phyloP scores from a whole-genome alignment of 1,140 invertebrate species.

The Nymphalis io region DNA sequence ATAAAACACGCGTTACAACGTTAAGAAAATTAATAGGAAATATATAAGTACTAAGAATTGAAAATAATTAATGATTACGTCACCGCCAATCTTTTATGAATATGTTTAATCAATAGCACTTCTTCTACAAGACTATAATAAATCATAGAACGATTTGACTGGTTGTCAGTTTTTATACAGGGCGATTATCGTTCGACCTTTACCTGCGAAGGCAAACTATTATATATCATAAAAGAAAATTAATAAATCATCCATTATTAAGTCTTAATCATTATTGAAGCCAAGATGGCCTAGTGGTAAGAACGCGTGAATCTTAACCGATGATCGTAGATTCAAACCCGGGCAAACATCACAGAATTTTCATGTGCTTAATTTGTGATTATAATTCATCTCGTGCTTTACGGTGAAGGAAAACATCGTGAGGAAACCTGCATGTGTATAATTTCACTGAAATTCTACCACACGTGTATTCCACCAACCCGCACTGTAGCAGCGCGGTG shows the following conservation, averaged over 20 bases:
- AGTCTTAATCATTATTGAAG: no score
- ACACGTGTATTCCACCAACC: no score
- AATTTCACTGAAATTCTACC: no score
- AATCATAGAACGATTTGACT: conserved; percentile 1
- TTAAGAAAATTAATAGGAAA: background rate
- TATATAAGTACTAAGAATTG: background rate
- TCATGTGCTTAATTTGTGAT: no score
- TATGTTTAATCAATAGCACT: background rate
- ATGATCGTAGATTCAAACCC: no score
- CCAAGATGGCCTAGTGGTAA: no score
- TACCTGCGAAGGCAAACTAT: background rate
- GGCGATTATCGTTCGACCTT: conserved; percentile 10
- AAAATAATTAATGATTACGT: background rate
- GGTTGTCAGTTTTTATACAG: conserved; percentile 7
- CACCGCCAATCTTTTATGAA: background rate
- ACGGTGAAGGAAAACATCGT: no score
- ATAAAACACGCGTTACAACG: background rate
- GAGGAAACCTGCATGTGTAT: no score
- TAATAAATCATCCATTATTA: conserved; percentile 7
- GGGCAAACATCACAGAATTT: no score
- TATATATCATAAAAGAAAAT: background rate
- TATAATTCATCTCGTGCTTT: no score
- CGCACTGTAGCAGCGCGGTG: no score
- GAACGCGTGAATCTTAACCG: no score
- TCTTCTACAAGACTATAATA: background rate